Percentiles rank a stretch among this genome's conserved stretches.
phyloP scores from a whole-genome alignment of 2,113 vertebrate species.

The Lathamus discolor region DNA sequence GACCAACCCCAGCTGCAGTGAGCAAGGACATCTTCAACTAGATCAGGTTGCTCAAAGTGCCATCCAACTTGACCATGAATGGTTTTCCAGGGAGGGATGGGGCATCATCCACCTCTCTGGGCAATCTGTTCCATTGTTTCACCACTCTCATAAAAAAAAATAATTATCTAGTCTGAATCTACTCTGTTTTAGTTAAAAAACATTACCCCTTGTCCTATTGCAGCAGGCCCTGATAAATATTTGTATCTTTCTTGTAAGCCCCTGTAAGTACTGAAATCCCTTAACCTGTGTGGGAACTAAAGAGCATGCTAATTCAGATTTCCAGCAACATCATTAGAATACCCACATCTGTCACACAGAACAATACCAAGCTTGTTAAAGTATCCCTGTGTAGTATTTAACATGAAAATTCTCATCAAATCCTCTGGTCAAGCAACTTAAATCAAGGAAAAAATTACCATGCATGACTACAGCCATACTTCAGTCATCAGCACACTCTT shows the following conservation, averaged over 20 bases:
- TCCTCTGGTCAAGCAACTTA: not conserved
- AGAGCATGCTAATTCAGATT: not conserved
- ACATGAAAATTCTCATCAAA: conserved; percentile 14
- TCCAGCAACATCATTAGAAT: not conserved
- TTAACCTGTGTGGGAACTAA: not conserved
- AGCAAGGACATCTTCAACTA: not conserved
- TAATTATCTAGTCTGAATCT: not conserved
- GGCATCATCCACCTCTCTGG: not conserved
- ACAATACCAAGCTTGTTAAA: conserved; percentile 10
- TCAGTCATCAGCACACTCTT: conserved; percentile 2
- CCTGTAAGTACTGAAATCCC: not conserved
- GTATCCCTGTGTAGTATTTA: not conserved
- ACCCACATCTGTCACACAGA: not conserved
- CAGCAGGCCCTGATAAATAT: not conserved
- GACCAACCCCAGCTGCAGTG: rapidly evolving
- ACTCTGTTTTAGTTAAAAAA: not conserved
- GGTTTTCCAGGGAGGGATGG: not conserved
- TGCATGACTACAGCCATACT: not conserved
- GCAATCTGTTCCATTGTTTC: not conserved
- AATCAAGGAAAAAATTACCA: not conserved
- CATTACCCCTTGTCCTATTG: not conserved
- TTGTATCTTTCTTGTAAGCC: not conserved
- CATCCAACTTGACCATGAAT: not conserved
- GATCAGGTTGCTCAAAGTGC: not conserved
- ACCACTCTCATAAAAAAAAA: not conserved